A percentile compares a stretch with the other conserved stretches of the same genome.
phyloP scores from a whole-genome alignment of 1,140 invertebrate species.

The Antheraea pernyi region DNA sequence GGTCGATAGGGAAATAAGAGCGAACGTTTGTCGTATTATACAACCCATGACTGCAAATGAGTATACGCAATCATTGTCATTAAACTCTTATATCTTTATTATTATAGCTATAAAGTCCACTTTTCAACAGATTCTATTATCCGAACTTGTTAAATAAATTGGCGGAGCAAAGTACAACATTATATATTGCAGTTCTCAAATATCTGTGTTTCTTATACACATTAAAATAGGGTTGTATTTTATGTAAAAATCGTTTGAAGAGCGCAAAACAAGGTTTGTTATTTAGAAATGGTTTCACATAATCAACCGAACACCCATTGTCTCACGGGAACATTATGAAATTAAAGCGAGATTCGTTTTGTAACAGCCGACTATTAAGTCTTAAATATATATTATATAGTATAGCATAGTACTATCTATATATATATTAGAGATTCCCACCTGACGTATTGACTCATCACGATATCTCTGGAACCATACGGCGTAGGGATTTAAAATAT shows the following conservation, averaged over 20 bases:
- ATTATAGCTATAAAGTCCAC: background rate
- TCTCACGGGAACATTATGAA: background rate
- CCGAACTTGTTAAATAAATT: background rate
- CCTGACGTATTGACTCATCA: too few species aligned
- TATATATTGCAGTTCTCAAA: too few species aligned
- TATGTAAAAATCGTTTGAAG: background rate
- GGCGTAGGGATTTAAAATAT: too few species aligned
- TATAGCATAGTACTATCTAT: too few species aligned
- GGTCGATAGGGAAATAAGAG: background rate
- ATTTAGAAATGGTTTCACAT: constrained; percentile 1
- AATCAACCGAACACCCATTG: background rate
- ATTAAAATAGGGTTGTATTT: background rate
- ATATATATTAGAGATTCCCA: too few species aligned
- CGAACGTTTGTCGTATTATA: background rate
- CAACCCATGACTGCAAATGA: background rate
- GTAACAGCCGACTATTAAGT: background rate
- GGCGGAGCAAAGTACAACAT: background rate
- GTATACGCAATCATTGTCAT: background rate
- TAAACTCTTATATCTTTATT: background rate
- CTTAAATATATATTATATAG: too few species aligned
- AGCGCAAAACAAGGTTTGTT: background rate
- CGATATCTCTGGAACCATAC: too few species aligned
- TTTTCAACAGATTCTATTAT: background rate
- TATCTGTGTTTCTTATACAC: background rate
- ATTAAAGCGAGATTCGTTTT: background rate